Conservation (phyloP, 1,140 invertebrate species). For the Anadara kagoshimensis region DNA sequence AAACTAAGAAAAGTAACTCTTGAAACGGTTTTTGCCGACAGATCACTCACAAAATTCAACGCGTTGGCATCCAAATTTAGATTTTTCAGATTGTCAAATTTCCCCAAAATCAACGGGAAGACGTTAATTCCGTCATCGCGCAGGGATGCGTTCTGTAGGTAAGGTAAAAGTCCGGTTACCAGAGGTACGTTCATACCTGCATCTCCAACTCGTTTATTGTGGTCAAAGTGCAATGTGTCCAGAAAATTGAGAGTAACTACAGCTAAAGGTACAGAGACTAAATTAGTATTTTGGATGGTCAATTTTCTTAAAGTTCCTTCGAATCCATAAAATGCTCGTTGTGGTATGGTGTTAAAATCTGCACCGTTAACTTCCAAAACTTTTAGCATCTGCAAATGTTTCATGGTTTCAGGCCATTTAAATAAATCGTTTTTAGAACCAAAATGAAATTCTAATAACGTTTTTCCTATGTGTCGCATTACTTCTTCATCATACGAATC, state of each 20-base stretch:
- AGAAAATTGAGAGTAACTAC: conserved; percentile 22
- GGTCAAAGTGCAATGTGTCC: conserved; percentile 29
- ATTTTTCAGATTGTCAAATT: conserved; percentile 21
- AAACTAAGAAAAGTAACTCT: conserved; percentile 29
- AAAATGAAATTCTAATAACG: no score
- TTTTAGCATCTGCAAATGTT: conserved; percentile 25
- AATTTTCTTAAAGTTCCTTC: conserved; percentile 24
- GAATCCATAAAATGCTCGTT: conserved; percentile 33
- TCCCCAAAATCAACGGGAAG: conserved; percentile 26
- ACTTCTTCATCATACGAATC: conserved; percentile 12
- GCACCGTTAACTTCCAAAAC: conserved; percentile 20
- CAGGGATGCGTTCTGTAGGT: conserved; percentile 24
- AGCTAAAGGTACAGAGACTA: conserved; percentile 29
- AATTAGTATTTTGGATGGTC: conserved; percentile 13
- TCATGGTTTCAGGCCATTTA: conserved; percentile 29
- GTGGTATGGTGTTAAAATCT: conserved; percentile 20
- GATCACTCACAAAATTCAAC: conserved; percentile 39
- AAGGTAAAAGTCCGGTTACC: conserved; percentile 17
- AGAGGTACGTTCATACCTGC: conserved; percentile 33
- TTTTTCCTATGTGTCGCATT: no score
- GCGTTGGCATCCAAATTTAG: conserved; percentile 25
- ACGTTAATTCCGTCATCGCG: conserved; percentile 29
- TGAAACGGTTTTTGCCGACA: conserved; percentile 18
- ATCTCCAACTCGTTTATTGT: conserved; percentile 30
- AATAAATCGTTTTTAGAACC: conserved; percentile 12